Percentiles rank a stretch among this genome's conserved stretches.
Conservation (phyloP, 2,888 invertebrate species). For the Dorcus hopei region DNA sequence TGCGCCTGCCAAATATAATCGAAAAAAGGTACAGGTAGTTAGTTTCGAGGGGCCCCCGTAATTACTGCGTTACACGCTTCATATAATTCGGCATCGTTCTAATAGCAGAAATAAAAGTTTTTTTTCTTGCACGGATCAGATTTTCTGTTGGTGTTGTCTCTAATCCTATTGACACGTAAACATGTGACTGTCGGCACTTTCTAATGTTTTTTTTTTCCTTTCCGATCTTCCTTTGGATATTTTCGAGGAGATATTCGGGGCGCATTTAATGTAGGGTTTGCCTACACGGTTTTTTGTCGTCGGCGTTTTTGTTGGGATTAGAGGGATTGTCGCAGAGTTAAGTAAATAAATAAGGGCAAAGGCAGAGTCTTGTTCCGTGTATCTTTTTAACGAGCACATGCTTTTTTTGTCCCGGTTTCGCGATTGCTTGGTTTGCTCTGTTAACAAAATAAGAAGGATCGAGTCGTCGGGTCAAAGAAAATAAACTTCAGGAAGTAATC, state of each 20-base stretch:
- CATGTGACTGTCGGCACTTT: conserved; percentile 34
- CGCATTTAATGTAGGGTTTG: conserved; percentile 4
- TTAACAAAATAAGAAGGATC: no score
- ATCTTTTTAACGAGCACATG: not conserved
- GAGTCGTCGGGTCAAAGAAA: no score
- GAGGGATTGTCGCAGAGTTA: conserved; percentile 21
- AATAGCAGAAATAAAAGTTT: not conserved
- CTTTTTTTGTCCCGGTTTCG: no score
- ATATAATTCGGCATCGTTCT: conserved; percentile 13
- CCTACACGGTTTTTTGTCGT: conserved; percentile 14
- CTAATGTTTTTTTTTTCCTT: no score
- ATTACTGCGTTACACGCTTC: conserved; percentile 30
- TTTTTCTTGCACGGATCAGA: conserved; percentile 3
- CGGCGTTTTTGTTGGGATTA: conserved; percentile 25
- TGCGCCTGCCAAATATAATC: no score
- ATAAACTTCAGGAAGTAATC: no score
- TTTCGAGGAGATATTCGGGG: not conserved
- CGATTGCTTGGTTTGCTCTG: no score
- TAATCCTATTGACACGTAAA: conserved; percentile 41
- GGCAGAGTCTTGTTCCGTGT: conserved; percentile 5
- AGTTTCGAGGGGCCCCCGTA: conserved; percentile 1
- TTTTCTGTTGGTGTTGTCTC: conserved; percentile 4
- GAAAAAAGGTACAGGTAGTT: no score
- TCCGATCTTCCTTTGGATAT: no score
- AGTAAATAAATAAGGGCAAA: conserved; percentile 25